These are phyloP conservation scores for Diadema setosum DNA, from an alignment of 35 echinoderm and acorn worm genomes.

Conservation along the genomic window DNA sequence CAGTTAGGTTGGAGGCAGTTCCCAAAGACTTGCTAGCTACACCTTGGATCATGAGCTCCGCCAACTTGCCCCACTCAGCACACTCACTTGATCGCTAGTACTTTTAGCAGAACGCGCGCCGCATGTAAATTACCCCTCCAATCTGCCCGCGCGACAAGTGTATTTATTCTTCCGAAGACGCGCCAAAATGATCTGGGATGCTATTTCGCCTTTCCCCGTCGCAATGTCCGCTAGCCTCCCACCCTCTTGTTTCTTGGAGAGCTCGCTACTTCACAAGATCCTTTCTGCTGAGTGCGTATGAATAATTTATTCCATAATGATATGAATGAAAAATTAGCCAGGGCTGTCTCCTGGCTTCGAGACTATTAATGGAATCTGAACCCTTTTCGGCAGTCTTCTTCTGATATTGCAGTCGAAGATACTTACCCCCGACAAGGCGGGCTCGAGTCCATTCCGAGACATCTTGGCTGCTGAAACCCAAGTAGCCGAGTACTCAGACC, in stretches of 20 bases:
- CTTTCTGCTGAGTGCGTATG: not conserved
- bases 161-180: not conserved
- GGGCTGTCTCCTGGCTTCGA: too few relatives aligned
- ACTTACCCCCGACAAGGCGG: too few relatives aligned
- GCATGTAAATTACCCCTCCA: not conserved
- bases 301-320: not conserved
- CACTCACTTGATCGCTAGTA: not conserved
- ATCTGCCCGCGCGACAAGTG: not conserved
- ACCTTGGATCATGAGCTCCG: too few relatives aligned
- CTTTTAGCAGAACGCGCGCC: not conserved
- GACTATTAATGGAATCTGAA: too few relatives aligned
- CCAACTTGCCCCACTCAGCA: not conserved
- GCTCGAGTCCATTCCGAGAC: too few relatives aligned
- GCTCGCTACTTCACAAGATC: not conserved
- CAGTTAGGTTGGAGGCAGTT: too few relatives aligned
- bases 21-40: too few relatives aligned
- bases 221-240: not conserved
- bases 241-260: not conserved
- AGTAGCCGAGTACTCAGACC: too few relatives aligned
- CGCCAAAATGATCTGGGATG: not conserved
- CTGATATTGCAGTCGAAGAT: too few relatives aligned
- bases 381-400: too few relatives aligned
- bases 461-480: too few relatives aligned
- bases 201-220: not conserved
- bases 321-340: slow-evolving; percentile 1